Evolutionary conservation across 2,797 vertebrate species (phyloP).

Genomic region (Siniperca undulata): DNA sequence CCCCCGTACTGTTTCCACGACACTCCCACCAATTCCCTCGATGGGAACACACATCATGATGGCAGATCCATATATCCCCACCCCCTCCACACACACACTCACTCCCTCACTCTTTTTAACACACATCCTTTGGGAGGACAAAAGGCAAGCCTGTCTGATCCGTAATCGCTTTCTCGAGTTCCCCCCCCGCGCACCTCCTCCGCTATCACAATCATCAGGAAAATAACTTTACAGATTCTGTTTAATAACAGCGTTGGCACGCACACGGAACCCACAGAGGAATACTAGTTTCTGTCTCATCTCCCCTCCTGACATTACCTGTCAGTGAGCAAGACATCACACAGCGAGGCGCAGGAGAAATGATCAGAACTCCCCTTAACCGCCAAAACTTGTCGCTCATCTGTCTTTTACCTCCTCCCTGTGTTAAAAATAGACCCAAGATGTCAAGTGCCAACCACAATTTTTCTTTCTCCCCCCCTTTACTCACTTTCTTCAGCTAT

Average conservation of each 20-base stretch:
- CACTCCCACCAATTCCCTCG: slow-evolving; percentile 52
- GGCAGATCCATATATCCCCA: slow-evolving; percentile 60
- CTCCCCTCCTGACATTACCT: slow-evolving; percentile 66
- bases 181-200: slow-evolving; percentile 31
- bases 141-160: slow-evolving; percentile 60
- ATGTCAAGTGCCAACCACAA: slow-evolving; percentile 68
- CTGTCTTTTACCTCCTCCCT: slow-evolving; percentile 64
- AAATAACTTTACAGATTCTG: slow-evolving; percentile 63
- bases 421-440: slow-evolving; percentile 81
- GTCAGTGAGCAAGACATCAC: slow-evolving; percentile 70
- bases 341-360: slow-evolving; percentile 49
- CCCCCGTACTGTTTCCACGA: slow-evolving; percentile 34
- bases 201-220: slow-evolving; percentile 48
- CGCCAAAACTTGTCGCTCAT: slow-evolving; percentile 71
- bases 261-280: slow-evolving; percentile 52
- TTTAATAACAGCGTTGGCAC: slow-evolving; percentile 62
- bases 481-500: slow-evolving; percentile 43
- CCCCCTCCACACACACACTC: slow-evolving; percentile 31
- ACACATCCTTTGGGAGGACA: slow-evolving; percentile 57
- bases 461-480: slow-evolving; percentile 25
- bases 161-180: slow-evolving; percentile 63
- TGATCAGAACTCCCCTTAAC: slow-evolving; percentile 70
- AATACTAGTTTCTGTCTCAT: slow-evolving; percentile 56
- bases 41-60: slow-evolving; percentile 67
- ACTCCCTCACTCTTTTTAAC: slow-evolving; percentile 38